Base-by-base conservation (phyloP, 1,140 invertebrate species). In the Centruroides vittatus region DNA sequence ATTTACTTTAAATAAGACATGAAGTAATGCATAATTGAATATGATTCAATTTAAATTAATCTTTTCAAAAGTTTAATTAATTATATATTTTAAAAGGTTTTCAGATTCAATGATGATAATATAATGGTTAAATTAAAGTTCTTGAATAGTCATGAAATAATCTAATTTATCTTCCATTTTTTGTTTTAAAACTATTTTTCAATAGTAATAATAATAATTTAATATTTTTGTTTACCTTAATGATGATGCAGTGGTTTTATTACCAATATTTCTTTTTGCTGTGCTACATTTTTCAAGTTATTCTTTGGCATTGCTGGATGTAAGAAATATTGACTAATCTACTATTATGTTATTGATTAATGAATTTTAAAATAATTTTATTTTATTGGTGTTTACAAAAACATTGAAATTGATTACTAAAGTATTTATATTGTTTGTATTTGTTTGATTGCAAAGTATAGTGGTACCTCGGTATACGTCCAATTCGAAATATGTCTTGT, bases 251-350 rank as follows among this genome's bases (percentile, higher is more conserved):
- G 88, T 97, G 79, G 88, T 88, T n/a, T 73, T 97, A 55, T 76
- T 89, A 51, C 93, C 94, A 41, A 80, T 95, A 59, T 83, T 89
- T 67, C 75, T 96, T 53, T 97, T 95, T 78, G 90, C 90, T 5
- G 70, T 94, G 11, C 80, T 97, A 23, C 93, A 98, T 78, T 85
- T 88, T 41, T 63, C 58, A 34, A 62, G 34, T 63, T 58, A 55
- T 58, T 59, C 50, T 50, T 59, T 36, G 56, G 3, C 23, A 7
- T 62, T n/a, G 61, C 58, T 63, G 50, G 51, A 13, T 65, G 64
- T 47, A 72, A 95, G 91, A 81, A 84, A 54, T 74, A 93, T 68
- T 90, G 90, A 11, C 88, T 90, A 71, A 88, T 89, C 67, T 86
- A 86, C 2, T 85, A 88, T 80, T 89, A 86, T 88, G 59, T 89